Evolutionary conservation across 2,797 vertebrate genomes (phyloP), one percentile per base, ranked within the genome.

Genomic region (Gymnopithys bicolor): DNA sequence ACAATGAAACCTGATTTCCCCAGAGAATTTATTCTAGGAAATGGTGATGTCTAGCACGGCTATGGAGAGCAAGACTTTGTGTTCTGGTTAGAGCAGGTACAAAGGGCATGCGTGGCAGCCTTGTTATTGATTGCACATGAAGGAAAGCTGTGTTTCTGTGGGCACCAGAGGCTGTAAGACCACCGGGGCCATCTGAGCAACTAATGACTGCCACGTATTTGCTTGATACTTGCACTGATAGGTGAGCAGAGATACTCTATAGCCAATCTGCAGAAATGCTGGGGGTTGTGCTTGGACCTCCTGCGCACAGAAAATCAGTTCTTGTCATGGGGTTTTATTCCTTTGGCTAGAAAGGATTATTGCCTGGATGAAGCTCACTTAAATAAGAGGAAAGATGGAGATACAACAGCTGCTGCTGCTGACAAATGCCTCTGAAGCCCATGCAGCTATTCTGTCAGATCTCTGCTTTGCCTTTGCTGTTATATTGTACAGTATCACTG

Each of bases 1-100:
- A 81, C 90, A 94, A 41, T 1, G 15, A 91, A 94, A 95, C 69
- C 39, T 4, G 5, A 79, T 87, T 96, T 93, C 80, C 75, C 63
- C 46, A 58, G 77, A 62, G 94, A 84, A 89, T 93, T 95, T 83
- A 37, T 94, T 94, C 80, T 90, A 74, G 87, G 90, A 93, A 96
- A 89, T 51, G 55, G 82, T 76, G 63, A 78, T 90, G 85, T 75
- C 85, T 97, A 87, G 77, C 93, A 66, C 52, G 68, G 63, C 67
- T 68, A 45, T 53, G 62, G 63, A 87, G 52, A 80, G 39, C 70
- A 67, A 83, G 83, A 77, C 77, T 87, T 78, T 56, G 85, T 91
- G 89, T 82, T 94, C 87, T 93, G 91, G 69, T 63, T 69, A 8
- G 2, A 13, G 85, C 77, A 70, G 82, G 93, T 84, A 87, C 87